A percentile compares a stretch with the other conserved stretches of the same genome.
Conservation (phyloP, 2,113 vertebrate species). For the Glareola pratincola region DNA sequence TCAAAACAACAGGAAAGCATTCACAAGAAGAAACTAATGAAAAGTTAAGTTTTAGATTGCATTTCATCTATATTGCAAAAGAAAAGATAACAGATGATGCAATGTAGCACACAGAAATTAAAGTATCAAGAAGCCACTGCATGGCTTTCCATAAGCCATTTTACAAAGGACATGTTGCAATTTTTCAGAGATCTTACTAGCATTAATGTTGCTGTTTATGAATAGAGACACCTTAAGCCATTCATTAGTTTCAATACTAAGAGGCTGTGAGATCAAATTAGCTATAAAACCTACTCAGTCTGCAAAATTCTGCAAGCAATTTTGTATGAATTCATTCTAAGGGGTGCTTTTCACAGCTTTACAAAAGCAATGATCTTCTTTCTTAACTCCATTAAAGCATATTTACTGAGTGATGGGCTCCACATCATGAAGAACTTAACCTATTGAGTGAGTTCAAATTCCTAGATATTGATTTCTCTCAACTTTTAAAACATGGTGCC, state of each 20-base stretch:
- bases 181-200: not conserved
- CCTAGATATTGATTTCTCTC: not conserved
- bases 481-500: not conserved
- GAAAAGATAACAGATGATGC: not conserved
- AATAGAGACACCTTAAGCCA: not conserved
- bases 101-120: not conserved
- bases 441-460: not conserved
- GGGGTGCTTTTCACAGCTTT: not conserved
- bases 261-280: not conserved
- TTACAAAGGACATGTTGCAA: not conserved
- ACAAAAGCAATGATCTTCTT: not conserved
- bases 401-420: not conserved
- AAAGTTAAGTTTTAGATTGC: not conserved
- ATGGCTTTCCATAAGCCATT: not conserved
- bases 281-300: not conserved
- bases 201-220: not conserved
- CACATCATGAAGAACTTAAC: not conserved
- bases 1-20: not conserved
- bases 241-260: not conserved
- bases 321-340: not conserved
- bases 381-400: not conserved
- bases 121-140: not conserved
- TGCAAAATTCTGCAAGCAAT: not conserved
- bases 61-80: not conserved
- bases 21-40: not conserved